A percentile compares a stretch with the other conserved stretches of the same genome.
These are phyloP conservation scores for Cepaea hortensis DNA, from an alignment of 2,888 invertebrate genomes.

Conservation along the genomic window DNA sequence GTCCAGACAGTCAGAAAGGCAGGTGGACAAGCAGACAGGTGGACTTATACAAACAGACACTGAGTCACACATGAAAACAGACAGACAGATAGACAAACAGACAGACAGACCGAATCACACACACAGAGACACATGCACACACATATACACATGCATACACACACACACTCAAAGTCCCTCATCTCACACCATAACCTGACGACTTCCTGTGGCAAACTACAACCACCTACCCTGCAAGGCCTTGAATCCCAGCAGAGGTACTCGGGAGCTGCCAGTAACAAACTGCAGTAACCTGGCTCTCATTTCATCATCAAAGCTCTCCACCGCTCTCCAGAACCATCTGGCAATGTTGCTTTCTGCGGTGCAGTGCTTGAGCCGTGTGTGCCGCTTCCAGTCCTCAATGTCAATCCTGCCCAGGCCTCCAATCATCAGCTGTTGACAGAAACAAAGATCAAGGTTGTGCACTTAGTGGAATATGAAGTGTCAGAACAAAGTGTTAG, in stretches of 20 bases:
- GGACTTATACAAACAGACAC: neutral
- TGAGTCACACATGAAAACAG: neutral
- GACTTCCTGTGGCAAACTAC: neutral
- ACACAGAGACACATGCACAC: neutral
- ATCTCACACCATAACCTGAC: neutral
- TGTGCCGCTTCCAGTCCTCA: conserved; percentile 94
- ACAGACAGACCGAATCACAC: neutral
- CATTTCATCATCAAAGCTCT: conserved; percentile 93
- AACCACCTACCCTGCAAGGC: conserved; percentile 84
- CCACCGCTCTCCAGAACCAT: conserved; percentile 85
- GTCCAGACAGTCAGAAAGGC: neutral
- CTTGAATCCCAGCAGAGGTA: conserved; percentile 94
- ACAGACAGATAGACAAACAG: neutral
- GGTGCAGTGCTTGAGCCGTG: conserved; percentile 92
- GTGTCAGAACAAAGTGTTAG: neutral
- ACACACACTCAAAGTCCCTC: neutral
- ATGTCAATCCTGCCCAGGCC: conserved; percentile 94
- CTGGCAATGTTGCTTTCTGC: conserved; percentile 81
- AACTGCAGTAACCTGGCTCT: conserved; percentile 93
- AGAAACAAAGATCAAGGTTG: neutral
- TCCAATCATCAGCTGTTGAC: conserved; percentile 88
- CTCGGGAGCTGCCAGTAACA: conserved; percentile 95
- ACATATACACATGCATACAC: neutral
- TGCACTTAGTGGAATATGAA: neutral
- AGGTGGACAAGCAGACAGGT: neutral